Evolutionary conservation across 2,797 vertebrate species (phyloP), one percentile per base, ranked within the genome.

Genomic region (Coregonus ussuriensis): DNA sequence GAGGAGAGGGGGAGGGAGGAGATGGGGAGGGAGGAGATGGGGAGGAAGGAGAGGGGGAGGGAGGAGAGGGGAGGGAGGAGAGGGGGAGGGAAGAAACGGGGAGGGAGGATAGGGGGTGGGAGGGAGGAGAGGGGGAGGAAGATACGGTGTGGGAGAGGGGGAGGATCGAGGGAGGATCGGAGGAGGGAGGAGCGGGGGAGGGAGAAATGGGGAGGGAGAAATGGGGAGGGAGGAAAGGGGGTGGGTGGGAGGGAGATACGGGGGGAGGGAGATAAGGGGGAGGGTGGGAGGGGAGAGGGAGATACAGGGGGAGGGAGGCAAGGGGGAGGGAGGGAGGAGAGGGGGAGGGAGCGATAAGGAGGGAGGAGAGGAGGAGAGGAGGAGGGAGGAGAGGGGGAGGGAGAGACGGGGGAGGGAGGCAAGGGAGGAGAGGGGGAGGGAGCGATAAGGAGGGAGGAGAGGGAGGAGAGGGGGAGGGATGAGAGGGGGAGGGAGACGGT

Each of bases 181-280:
- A 56, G 73, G 56, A 51, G 77, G 33, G 6, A 15, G 71, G 74
- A 25, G 62, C 35, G 52, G 79, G 71, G 25, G 25, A 25, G 53
- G 77, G 85, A 35, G n/a, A n/a, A n/a, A n/a, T n/a, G n/a, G 52
- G 31, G 51, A 65, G 74, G 15, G 13, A 33, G 65, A 4, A 4
- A 25, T 25, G 77, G 33, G 68, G 79, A 51, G 78, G 21, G 6
- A 14, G 71, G 72, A 21, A 53, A 41, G 53, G 80, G 70, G 35
- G 5, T 4, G 53, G 77, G 85, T 4, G 5, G 4, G 25, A 41
- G 5, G 37, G 37, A 41, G 37, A 41, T 0, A 41, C 1, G 37
- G 37, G 37, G 37, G 37, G 37, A 41, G 6, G 1, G 25, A 1
- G 37, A 7, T 0, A 25, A 25, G 6, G 25, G 31, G 63, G 18